Conservation (phyloP, 2,113 vertebrate species). For the Meleagris gallopavo region DNA sequence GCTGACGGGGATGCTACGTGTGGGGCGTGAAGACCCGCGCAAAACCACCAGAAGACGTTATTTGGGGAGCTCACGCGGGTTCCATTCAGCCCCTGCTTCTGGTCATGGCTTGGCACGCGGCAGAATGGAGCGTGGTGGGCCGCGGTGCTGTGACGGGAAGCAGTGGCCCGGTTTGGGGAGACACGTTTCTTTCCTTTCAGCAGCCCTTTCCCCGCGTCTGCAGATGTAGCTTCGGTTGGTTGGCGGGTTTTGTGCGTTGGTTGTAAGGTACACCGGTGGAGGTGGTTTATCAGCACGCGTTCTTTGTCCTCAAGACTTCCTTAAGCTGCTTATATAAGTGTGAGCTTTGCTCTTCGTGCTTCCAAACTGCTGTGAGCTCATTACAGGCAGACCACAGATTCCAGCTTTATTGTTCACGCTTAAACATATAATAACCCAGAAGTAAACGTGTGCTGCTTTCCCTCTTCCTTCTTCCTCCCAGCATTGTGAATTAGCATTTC, state of each 20-base stretch:
- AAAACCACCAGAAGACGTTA: background rate
- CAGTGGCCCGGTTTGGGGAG: too few relatives aligned
- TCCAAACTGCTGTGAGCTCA: background rate
- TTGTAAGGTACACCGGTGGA: fast-evolving
- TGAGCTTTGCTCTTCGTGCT: background rate
- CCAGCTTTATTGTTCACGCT: background rate
- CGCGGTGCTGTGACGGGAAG: too few relatives aligned
- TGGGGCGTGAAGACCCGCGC: too few relatives aligned
- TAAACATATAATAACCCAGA: background rate
- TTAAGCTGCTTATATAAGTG: background rate
- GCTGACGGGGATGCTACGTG: background rate
- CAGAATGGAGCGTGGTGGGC: background rate
- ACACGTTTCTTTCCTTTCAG: fast-evolving
- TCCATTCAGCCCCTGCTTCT: too few relatives aligned
- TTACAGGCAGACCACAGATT: background rate
- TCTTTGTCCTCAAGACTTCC: background rate
- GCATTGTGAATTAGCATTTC: background rate
- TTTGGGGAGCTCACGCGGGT: background rate
- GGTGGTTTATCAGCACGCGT: background rate
- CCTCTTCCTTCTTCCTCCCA: background rate
- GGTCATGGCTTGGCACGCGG: fast-evolving
- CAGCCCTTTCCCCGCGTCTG: fast-evolving
- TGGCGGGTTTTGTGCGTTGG: background rate
- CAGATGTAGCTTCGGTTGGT: fast-evolving
- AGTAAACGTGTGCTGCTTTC: background rate